Evolutionary conservation across 2,113 vertebrate genomes (phyloP).

Genomic region (Gymnarchus niloticus): DNA sequence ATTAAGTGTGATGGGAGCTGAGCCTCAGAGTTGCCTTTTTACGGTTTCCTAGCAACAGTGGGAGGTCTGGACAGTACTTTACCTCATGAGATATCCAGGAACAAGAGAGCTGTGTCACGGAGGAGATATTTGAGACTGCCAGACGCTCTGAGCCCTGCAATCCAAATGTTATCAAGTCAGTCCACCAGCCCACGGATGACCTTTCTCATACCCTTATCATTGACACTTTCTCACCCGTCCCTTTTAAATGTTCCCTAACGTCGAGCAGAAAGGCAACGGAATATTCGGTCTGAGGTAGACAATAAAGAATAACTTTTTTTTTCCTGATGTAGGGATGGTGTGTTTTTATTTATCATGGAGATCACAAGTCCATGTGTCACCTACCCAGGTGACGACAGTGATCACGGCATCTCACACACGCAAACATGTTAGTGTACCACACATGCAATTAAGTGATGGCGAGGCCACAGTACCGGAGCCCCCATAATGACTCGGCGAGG

Average conservation of each 20-base stretch:
- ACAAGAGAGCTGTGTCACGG: background rate
- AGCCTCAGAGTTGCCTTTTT: background rate
- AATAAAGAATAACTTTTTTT: background rate
- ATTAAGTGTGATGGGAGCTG: slow-evolving; percentile 22
- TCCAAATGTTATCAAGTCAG: background rate
- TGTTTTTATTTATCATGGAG: background rate
- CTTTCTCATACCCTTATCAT: background rate
- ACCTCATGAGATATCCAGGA: background rate
- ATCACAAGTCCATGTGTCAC: background rate
- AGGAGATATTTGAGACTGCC: background rate
- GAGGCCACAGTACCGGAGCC: background rate
- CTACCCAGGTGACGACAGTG: background rate
- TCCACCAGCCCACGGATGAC: background rate
- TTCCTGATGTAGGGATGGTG: background rate
- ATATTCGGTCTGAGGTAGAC: background rate
- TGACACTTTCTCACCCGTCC: background rate
- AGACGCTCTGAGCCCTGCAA: background rate
- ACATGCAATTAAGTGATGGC: background rate
- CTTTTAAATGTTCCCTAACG: background rate
- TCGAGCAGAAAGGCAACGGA: background rate
- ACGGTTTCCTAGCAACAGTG: slow-evolving; percentile 27
- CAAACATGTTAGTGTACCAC: background rate
- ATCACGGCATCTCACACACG: background rate
- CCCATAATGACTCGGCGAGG: background rate
- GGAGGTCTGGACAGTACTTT: slow-evolving; percentile 18